Evolutionary conservation across 2,888 invertebrate genomes (phyloP).

Genomic region (Hydriomena furcata): DNA sequence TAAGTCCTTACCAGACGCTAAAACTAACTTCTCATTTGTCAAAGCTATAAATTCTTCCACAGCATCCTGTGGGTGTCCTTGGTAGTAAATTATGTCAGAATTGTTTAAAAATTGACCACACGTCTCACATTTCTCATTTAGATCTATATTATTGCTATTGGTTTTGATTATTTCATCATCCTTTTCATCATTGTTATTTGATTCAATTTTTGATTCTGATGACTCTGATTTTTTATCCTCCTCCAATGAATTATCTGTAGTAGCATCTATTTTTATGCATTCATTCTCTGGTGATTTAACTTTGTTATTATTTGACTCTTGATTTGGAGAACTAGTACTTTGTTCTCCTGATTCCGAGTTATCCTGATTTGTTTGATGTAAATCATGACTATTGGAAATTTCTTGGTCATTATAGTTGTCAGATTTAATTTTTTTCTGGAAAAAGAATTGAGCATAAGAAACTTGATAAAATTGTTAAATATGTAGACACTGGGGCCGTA

Average conservation of each 20-base stretch:
- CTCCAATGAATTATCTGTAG: neutral
- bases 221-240: conserved; percentile 9
- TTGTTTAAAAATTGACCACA: conserved; percentile 76
- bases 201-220: neutral
- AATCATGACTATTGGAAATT: neutral
- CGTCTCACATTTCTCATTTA: conserved; percentile 68
- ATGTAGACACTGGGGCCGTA: no score
- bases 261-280: conserved; percentile 2
- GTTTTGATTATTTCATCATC: neutral
- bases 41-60: conserved; percentile 90
- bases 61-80: conserved; percentile 90
- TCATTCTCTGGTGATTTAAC: conserved; percentile 2
- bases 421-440: conserved; percentile 56
- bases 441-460: conserved; percentile 20
- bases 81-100: conserved; percentile 83
- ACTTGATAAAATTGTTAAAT: no score
- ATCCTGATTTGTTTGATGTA: neutral
- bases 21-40: conserved; percentile 88
- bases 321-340: neutral
- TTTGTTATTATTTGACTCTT: neutral
- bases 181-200: conserved; percentile 12
- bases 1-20: conserved; percentile 85
- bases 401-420: conserved; percentile 15
- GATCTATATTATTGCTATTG: conserved; percentile 34
- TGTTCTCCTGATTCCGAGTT: conserved; percentile 1